phyloP scores from a whole-genome alignment of 2,113 vertebrate species.

The Eurystomus gularis region DNA sequence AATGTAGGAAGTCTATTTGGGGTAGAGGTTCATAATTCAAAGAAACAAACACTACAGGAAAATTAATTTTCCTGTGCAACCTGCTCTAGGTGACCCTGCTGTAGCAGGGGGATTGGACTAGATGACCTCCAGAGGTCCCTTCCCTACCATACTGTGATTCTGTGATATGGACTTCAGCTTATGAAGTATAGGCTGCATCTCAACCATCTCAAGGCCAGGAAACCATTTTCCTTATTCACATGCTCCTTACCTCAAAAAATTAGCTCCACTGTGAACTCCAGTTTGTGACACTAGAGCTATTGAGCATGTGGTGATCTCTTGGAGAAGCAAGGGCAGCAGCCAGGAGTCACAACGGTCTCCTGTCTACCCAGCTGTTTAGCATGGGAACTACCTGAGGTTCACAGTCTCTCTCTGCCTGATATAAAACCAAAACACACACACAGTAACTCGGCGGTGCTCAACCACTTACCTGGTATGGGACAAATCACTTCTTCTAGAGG shows the following conservation, averaged over 20 bases:
- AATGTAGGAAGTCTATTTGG: not conserved
- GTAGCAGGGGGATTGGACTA: not conserved
- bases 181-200: not conserved
- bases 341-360: not conserved
- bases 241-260: not conserved
- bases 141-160: not conserved
- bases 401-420: not conserved
- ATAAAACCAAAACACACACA: not conserved
- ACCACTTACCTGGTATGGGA: not conserved
- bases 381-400: not conserved
- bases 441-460: not conserved
- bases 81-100: not conserved
- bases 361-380: not conserved
- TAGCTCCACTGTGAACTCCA: not conserved
- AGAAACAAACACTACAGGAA: not conserved
- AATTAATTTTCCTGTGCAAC: not conserved
- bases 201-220: rapidly evolving
- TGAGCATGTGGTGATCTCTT: not conserved
- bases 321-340: not conserved
- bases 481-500: not conserved
- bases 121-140: not conserved
- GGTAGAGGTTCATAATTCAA: not conserved
- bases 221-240: not conserved
- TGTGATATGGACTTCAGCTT: not conserved
- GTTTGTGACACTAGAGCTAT: not conserved